Base-by-base conservation (phyloP, 2,888 invertebrate genomes). In the Ectropis crepuscularia region DNA sequence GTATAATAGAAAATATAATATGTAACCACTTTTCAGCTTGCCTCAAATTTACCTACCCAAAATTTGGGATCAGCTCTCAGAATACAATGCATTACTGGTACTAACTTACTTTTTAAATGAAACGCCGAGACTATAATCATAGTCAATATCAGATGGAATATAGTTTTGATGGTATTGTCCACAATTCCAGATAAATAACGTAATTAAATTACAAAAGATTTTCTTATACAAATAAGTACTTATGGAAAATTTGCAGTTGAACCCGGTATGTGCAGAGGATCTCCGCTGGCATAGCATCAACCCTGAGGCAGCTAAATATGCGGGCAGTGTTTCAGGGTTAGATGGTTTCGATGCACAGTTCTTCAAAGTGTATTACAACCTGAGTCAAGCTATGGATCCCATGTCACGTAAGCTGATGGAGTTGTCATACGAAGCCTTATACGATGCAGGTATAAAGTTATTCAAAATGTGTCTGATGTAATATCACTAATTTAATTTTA, bases 291-390 rank as follows among this genome's bases (percentile, higher is more conserved):
- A 70, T 6, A 79, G 72, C 65, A 71, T 73, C 5, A 79, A 84
- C 45, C 83, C 83, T 2, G 84, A 84, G 47, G 74, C 95, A 45
- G 95, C 95, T 0, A 89, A 92, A 49, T 88, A 94, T 55, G 89
- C 93, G 2, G 96, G 96, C 28, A 95, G 95, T 78, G 79, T 96
- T 0, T 88, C 91, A 11, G 89, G 93, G 11, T 82, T 96, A 7
- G 84, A 88, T n/a, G 94, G 94, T 70, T 96, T 96, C 73, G 95
- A 72, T 57, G 71, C 95, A 0, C 93, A 94, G n/a, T 95, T 95
- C 77, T 95, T 95, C 74, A 95, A 94, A 9, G 93, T 95, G 4
- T 94, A 95, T 76, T 93, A 93, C 62, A 70, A 70, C 1, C 72
- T 76, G 0, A 71, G 69, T 4, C 58, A 60, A 6, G 48, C 9